Evolutionary conservation across 2,113 vertebrate genomes (phyloP).

Genomic region (Neopipo cinnamomea): DNA sequence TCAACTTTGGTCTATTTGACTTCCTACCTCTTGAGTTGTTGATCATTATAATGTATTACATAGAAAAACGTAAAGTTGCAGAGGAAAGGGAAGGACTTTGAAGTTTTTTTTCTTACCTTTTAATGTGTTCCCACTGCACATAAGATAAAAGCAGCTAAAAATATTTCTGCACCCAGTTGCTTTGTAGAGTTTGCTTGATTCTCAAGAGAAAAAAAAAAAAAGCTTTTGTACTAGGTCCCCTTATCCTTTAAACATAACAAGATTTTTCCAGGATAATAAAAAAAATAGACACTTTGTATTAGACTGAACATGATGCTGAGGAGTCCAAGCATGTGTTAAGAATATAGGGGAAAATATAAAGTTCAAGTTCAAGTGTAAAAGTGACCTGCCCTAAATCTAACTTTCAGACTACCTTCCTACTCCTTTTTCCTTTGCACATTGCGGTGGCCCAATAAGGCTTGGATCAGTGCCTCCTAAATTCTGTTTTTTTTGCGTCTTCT

Average conservation of each 20-base stretch:
- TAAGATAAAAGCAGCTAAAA: constrained; percentile 33
- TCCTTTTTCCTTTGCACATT: background rate
- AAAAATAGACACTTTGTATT: background rate
- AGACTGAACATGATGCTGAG: background rate
- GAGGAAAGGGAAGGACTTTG: background rate
- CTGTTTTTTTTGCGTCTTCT: background rate
- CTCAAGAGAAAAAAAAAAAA: background rate
- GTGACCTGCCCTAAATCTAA: background rate
- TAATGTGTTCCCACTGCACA: background rate
- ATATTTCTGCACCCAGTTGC: background rate
- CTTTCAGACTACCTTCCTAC: background rate
- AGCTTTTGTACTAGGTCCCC: background rate
- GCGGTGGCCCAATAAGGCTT: background rate
- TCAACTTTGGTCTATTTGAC: background rate
- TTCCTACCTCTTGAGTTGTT: background rate
- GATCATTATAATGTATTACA: background rate
- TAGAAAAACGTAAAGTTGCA: background rate
- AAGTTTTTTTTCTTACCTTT: background rate
- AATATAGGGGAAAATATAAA: background rate
- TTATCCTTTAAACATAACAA: background rate
- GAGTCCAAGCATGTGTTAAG: background rate
- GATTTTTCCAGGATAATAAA: background rate
- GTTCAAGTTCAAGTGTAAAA: background rate
- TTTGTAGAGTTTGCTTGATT: background rate
- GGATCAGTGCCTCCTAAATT: background rate